Percentiles rank a stretch among this genome's conserved stretches.
phyloP scores from a whole-genome alignment of 2,113 vertebrate species.

The Pseudopodoces humilis region DNA sequence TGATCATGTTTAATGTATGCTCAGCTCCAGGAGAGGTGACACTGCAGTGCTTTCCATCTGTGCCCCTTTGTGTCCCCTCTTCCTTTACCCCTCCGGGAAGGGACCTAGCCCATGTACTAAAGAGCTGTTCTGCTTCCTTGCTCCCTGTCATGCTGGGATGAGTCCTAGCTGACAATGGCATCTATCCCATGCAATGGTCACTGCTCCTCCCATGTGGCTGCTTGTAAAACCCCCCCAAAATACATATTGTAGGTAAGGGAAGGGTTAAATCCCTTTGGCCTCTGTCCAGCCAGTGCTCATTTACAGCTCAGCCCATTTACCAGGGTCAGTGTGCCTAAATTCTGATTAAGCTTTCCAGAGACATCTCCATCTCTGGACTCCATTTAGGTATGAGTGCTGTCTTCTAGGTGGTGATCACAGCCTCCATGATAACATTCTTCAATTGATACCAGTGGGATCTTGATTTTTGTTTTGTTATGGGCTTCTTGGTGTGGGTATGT shows the following conservation, averaged over 20 bases:
- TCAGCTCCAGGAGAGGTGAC: not conserved
- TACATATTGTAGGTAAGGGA: not conserved
- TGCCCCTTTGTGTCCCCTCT: not conserved
- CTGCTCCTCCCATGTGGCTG: not conserved
- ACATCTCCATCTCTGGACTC: too few relatives aligned
- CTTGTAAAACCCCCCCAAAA: not conserved
- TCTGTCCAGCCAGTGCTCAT: not conserved
- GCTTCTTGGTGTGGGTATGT: not conserved
- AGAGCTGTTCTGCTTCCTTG: not conserved
- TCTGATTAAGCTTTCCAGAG: not conserved
- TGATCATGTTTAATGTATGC: not conserved
- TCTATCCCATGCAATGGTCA: not conserved
- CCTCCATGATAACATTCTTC: not conserved
- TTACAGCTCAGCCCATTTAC: not conserved
- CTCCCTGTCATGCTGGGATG: not conserved
- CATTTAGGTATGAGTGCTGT: not conserved
- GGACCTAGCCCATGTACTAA: not conserved
- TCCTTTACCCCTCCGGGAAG: not conserved
- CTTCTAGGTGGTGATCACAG: not conserved
- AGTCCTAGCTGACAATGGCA: not conserved
- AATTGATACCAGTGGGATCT: not conserved
- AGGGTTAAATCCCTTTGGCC: not conserved
- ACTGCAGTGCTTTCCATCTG: not conserved
- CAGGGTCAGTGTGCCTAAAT: not conserved
- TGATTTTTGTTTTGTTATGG: not conserved